phyloP scores from a whole-genome alignment of 2,113 vertebrate genomes.

The Chrysemys picta region DNA sequence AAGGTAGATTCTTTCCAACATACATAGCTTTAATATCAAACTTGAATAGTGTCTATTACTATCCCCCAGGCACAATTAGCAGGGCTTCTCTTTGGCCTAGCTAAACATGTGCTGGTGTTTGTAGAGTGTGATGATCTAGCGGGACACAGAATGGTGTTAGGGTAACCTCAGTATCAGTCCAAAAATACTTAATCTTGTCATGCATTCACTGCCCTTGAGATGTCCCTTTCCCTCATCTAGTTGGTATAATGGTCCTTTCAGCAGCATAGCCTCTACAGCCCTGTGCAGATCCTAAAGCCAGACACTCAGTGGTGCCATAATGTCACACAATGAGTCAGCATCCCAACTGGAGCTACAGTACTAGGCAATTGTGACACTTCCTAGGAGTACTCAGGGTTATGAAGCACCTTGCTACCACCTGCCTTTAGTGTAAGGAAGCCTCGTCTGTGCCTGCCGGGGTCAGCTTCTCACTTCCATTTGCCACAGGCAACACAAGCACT shows the following conservation, averaged over 20 bases:
- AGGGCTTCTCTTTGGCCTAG: not conserved
- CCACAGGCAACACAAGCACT: no score
- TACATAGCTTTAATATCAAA: not conserved
- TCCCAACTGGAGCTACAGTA: no score
- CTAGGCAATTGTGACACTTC: no score
- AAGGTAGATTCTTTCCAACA: not conserved
- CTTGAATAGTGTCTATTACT: not conserved
- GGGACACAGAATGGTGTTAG: not conserved
- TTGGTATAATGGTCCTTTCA: not conserved
- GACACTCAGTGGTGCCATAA: not conserved
- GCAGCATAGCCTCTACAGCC: not conserved
- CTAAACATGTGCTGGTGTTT: conserved; percentile 37
- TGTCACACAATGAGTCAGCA: no score
- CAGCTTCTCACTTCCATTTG: no score
- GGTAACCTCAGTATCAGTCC: not conserved
- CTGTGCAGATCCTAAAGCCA: not conserved
- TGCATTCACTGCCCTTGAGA: not conserved
- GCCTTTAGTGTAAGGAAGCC: no score
- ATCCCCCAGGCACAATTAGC: not conserved
- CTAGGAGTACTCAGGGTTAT: no score
- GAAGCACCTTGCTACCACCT: no score
- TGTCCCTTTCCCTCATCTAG: not conserved
- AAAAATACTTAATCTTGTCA: conserved; percentile 36
- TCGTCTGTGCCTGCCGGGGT: no score
- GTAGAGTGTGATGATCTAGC: conserved; percentile 9